Evolutionary conservation across 2,113 vertebrate genomes (phyloP).

Genomic region (Bubo blakistoni): DNA sequence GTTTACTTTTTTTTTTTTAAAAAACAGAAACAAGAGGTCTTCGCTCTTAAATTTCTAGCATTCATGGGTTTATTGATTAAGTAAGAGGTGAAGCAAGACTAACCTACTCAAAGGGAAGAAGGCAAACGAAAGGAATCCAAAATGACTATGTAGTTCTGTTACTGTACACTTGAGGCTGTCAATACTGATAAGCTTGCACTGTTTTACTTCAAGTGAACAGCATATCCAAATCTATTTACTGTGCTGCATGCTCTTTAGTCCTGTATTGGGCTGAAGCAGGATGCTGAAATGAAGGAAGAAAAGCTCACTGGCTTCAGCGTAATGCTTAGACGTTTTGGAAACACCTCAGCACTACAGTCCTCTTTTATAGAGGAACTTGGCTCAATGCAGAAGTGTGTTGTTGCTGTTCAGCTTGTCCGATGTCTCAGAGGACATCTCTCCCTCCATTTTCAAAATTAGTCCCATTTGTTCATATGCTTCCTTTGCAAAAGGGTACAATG

Average conservation of each 20-base stretch:
- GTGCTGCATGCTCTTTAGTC: not conserved
- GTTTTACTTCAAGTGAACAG: not conserved
- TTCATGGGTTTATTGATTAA: not conserved
- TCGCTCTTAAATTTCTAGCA: not conserved
- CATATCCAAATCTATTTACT: not conserved
- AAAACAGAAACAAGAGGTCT: not conserved
- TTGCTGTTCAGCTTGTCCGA: not conserved
- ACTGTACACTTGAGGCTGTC: not conserved
- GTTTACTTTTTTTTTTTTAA: not conserved
- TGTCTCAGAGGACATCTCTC: not conserved
- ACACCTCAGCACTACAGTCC: not conserved
- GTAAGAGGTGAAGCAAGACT: not conserved
- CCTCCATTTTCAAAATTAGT: not conserved
- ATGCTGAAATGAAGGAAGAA: not conserved
- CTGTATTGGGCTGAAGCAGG: rapidly evolving
- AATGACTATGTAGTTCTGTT: not conserved
- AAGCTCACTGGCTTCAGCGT: not conserved
- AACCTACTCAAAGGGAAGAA: not conserved
- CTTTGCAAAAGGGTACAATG: not conserved
- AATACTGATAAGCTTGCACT: not conserved
- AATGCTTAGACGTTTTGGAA: not conserved
- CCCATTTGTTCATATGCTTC: not conserved
- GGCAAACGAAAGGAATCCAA: not conserved
- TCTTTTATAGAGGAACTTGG: not conserved
- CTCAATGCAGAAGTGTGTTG: rapidly evolving